phyloP scores from a whole-genome alignment of 2,113 vertebrate genomes.

The Muscicapa adusta region DNA sequence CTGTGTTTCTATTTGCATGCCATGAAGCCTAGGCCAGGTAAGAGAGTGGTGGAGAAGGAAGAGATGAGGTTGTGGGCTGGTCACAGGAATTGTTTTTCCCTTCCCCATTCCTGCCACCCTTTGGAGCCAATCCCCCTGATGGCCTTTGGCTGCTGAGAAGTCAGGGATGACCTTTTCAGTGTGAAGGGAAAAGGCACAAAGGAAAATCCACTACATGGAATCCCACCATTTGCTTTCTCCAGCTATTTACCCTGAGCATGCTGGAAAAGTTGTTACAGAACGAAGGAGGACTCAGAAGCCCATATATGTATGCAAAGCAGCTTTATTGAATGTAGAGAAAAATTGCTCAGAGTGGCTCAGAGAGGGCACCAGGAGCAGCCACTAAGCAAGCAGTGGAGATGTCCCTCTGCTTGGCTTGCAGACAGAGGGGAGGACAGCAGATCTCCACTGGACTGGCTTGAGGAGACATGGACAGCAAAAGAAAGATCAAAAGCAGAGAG shows the following conservation, averaged over 20 bases:
- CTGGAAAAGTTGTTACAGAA: neutral
- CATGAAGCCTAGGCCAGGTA: neutral
- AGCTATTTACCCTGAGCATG: neutral
- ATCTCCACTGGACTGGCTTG: too few relatives aligned
- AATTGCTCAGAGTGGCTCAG: neutral
- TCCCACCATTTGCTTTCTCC: neutral
- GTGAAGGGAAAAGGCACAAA: neutral
- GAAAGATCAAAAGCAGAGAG: neutral
- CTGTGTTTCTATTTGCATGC: neutral
- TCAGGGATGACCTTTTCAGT: neutral
- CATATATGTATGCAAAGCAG: neutral
- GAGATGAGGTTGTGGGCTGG: neutral
- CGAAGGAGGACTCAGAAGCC: neutral
- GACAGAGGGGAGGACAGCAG: neutral
- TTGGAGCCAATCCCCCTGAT: neutral
- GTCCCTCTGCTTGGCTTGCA: too few relatives aligned
- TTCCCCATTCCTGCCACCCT: neutral
- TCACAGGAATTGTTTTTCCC: neutral
- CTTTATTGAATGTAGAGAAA: neutral
- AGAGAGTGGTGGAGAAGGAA: neutral
- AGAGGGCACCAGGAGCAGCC: neutral
- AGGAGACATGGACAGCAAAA: neutral
- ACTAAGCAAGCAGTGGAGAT: too few relatives aligned
- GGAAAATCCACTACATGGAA: neutral
- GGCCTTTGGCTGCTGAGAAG: neutral